Evolutionary conservation across 2,888 invertebrate genomes (phyloP), one percentile per base, ranked within the genome.

Genomic region (Drosophila mayaguana): DNA sequence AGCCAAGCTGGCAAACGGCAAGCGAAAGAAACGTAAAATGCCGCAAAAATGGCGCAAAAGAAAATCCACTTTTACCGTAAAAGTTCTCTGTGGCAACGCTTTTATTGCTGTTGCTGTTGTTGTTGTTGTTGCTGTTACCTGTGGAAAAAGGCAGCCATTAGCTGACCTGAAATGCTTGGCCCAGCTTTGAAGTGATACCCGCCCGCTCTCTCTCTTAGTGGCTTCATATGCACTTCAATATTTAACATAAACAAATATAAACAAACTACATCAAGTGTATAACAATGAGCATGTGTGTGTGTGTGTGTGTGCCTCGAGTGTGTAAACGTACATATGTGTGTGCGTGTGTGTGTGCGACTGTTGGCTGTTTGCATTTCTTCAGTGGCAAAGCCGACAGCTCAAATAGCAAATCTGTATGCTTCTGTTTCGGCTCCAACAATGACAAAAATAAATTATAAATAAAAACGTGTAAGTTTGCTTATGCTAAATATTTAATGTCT

Each of bases 1-100:
- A 72, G 72, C 65, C 66, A 74, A 71, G 80, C 72, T 56, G 75
- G 63, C 67, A 72, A 80, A 66, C 69, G 63, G 59, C 56, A 53
- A 53, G 53, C 74, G 80, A 83, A 88, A 77, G 86, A 83, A 83
- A 83, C 69, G 83, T 81, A 73, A 88, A 88, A 81, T 75, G 69
- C 88, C 82, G 82, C 84, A 85, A 88, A 88, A 89, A 88, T 80
- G 85, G 64, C 73, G 70, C 67, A 88, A 85, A 85, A 88, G 88
- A 83, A 86, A 86, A 89, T 89, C 72, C 83, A 89, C 88, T 89
- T 89, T 78, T 72, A 56, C 72, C 53, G 79, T 75, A 76, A 89
- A 89, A 86, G 86, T 88, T 88, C 75, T 75, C 72, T 55, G 65
- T 51, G 55, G 42, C 48, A 68, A 50, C 55, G 65, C 69, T 64